Evolutionary conservation across 2,797 vertebrate species (phyloP), one percentile per base, ranked within the genome.

Genomic region (Molossus alvarezi): DNA sequence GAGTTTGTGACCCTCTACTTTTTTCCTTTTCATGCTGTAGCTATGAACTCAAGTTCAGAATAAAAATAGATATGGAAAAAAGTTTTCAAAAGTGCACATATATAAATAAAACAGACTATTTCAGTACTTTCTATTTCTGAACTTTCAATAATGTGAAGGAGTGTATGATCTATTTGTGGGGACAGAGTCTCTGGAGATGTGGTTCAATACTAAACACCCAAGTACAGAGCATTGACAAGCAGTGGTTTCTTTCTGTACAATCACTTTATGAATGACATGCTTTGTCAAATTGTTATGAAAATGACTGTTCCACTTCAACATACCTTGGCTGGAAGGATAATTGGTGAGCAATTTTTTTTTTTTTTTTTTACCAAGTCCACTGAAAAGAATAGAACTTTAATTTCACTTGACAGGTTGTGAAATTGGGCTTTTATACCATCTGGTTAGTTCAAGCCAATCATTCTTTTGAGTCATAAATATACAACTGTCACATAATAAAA

Each of bases 341-440:
- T 80, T 95, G 23, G 3, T 95, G 92, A 97, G 81, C 80, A 1
- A 53, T 69, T 95, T 41, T 41, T 71, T 69, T 33, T 64, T 29
- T 64, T 64, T 2, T 53, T 55, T 98, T 96, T 97, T 89, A 95
- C 12, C 12, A 88, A 1, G 12, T 93, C 75, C 15, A 69, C 9
- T 12, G 41, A 93, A 94, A 97, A 92, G 60, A 96, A 89, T 20
- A 91, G 64, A 94, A 87, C 12, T 94, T 95, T 96, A 97, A 97
- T 96, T 96, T 96, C 73, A 93, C 91, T 27, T 51, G 76, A 95
- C 75, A 85, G 1, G 83, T 95, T 97, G 79, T 91, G 97, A 60
- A 84, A 51, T 5, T 48, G 1, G 51, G 2, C 67, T 58, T 95
- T 60, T 96, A 96, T 93, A 95, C 6, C 41, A 94, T 67, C 69